These are phyloP conservation scores for Drosophila teissieri DNA, from an alignment of 1,140 invertebrate species.

Conservation along the genomic window DNA sequence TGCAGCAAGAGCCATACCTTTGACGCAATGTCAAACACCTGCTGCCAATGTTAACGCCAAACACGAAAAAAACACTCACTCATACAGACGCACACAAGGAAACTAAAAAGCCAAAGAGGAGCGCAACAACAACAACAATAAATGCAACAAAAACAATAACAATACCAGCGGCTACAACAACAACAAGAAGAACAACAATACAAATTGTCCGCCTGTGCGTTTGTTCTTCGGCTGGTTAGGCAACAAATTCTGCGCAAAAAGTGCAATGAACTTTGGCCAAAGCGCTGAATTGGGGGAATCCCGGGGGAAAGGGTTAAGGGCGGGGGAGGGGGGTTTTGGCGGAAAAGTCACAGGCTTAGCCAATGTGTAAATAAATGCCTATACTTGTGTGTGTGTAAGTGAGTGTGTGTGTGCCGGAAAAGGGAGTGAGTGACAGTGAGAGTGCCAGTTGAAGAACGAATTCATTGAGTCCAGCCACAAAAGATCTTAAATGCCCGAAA, in stretches of 20 bases:
- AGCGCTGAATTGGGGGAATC: conserved; percentile 50
- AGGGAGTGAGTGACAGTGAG: conserved; percentile 19
- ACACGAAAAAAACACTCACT: conserved; percentile 70
- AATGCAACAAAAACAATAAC: conserved; percentile 33
- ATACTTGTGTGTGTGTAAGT: neutral
- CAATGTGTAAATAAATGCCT: conserved; percentile 49
- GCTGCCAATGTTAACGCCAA: conserved; percentile 82
- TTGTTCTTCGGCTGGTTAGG: conserved; percentile 81
- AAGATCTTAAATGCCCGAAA: conserved; percentile 70
- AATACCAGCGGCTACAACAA: conserved; percentile 18
- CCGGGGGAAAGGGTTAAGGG: conserved; percentile 18
- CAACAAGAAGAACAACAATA: conserved; percentile 20
- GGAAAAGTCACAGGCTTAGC: conserved; percentile 49
- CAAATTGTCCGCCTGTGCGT: conserved; percentile 70
- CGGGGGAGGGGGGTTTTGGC: conserved; percentile 1
- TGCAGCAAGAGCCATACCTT: conserved; percentile 67
- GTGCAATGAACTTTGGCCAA: conserved; percentile 74
- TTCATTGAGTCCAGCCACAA: conserved; percentile 57
- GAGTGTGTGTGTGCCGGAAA: conserved; percentile 1
- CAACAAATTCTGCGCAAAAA: conserved; percentile 82
- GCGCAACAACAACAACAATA: conserved; percentile 55
- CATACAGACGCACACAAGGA: conserved; percentile 46
- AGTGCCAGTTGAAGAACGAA: conserved; percentile 48
- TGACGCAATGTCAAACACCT: conserved; percentile 83
- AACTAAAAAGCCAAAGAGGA: conserved; percentile 69